These are phyloP conservation scores for Amphiduros pacificus DNA, from an alignment of 2,888 invertebrate genomes.

Conservation along the genomic window DNA sequence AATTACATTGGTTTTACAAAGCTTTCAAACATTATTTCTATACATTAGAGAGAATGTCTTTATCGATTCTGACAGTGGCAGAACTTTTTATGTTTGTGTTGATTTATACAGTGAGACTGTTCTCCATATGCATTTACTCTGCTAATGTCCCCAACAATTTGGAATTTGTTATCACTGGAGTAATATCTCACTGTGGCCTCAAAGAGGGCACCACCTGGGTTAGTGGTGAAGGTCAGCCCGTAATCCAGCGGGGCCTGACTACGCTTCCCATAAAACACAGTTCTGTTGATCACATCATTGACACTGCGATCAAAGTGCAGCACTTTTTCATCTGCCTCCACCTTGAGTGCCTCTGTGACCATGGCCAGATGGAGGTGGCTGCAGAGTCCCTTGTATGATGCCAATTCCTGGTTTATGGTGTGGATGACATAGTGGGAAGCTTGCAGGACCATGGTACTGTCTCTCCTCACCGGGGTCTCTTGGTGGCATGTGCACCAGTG, in stretches of 20 bases:
- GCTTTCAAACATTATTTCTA: no score
- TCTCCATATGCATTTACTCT: constrained; percentile 59
- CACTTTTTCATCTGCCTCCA: constrained; percentile 35
- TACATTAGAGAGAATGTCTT: no score
- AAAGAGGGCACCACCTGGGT: constrained; percentile 74
- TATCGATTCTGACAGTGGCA: no score
- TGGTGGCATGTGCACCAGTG: constrained; percentile 89
- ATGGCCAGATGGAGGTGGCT: constrained; percentile 65
- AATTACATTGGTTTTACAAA: no score
- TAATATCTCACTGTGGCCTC: constrained; percentile 74
- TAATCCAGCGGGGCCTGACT: no score
- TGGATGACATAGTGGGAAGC: constrained; percentile 68
- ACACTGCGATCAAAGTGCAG: constrained; percentile 42
- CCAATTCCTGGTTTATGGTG: constrained; percentile 70
- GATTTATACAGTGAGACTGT: constrained; percentile 56
- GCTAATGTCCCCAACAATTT: constrained; percentile 69
- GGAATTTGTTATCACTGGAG: constrained; percentile 33
- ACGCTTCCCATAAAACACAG: no score
- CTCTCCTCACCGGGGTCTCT: constrained; percentile 65
- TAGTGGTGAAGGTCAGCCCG: constrained; percentile 68
- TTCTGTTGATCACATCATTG: constrained; percentile 17
- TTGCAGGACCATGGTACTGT: constrained; percentile 65
- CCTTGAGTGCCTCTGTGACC: constrained; percentile 70
- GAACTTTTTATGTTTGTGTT: constrained; percentile 46
- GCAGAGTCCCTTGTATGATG: constrained; percentile 38